These are phyloP conservation scores for Trochalopteron elliotii DNA, from an alignment of 2,113 vertebrate species.

Conservation along the genomic window DNA sequence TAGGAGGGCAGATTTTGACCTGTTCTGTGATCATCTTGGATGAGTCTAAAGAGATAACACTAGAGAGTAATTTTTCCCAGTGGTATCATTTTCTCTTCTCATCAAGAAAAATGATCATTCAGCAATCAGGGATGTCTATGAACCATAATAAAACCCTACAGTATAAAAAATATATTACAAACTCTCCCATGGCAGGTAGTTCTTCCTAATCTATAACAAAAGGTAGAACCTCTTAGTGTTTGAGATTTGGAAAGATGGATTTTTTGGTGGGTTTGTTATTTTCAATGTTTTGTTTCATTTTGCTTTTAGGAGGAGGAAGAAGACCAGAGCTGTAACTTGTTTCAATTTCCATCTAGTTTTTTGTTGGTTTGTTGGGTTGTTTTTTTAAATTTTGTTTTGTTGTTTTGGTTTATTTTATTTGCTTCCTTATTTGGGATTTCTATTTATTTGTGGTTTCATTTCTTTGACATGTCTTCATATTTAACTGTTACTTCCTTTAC, in stretches of 20 bases:
- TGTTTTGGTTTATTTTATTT: background rate
- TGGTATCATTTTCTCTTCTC: background rate
- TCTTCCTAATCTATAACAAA: background rate
- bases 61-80: background rate
- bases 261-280: background rate
- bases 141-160: background rate
- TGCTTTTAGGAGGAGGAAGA: background rate
- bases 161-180: background rate
- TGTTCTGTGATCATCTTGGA: background rate
- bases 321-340: background rate
- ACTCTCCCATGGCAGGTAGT: background rate
- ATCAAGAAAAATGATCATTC: background rate
- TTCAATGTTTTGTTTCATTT: background rate
- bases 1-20: background rate
- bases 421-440: background rate
- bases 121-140: background rate
- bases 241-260: background rate
- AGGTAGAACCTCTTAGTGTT: background rate
- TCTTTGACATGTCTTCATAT: background rate
- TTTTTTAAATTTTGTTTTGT: background rate
- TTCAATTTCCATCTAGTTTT: background rate
- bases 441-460: background rate
- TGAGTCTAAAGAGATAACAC: background rate
- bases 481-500: background rate
- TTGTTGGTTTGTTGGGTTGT: background rate